A percentile compares a stretch with the other conserved stretches of the same genome.
Evolutionary conservation across 2,888 invertebrate genomes (phyloP).

Genomic region (Aphidius colemani): DNA sequence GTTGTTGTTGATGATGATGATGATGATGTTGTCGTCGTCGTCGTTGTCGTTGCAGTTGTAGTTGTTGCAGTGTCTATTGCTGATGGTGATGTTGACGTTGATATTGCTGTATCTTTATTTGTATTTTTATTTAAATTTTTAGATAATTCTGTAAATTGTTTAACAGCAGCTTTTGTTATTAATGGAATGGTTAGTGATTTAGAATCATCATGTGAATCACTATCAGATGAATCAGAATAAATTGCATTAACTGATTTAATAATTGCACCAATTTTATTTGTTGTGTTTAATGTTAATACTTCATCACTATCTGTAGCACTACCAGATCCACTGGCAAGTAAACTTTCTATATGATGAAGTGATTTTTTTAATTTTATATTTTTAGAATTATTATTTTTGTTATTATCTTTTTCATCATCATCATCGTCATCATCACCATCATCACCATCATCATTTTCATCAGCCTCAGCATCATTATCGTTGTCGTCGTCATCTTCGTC

Average conservation of each 20-base stretch:
- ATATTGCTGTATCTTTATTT: slow-evolving; percentile 48
- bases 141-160: slow-evolving; percentile 79
- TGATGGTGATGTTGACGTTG: too few species aligned
- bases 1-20: slow-evolving; percentile 50
- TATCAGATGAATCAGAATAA: slow-evolving; percentile 79
- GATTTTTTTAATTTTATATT: slow-evolving; percentile 63
- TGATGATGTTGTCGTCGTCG: too few species aligned
- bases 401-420: slow-evolving; percentile 57
- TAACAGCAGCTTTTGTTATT: slow-evolving; percentile 83
- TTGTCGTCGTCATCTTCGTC: slow-evolving; percentile 52
- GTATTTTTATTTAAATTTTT: slow-evolving; percentile 72
- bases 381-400: slow-evolving; percentile 45
- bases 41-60: too few species aligned
- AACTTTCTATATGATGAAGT: slow-evolving; percentile 75
- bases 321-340: slow-evolving; percentile 71
- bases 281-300: slow-evolving; percentile 67
- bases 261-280: slow-evolving; percentile 51
- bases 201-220: slow-evolving; percentile 67
- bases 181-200: slow-evolving; percentile 68
- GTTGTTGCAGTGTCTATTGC: too few species aligned
- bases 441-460: slow-evolving; percentile 55
- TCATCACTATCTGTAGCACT: slow-evolving; percentile 76
- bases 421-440: slow-evolving; percentile 51
- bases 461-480: slow-evolving; percentile 35
- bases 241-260: slow-evolving; percentile 69